A percentile compares a stretch with the other conserved stretches of the same genome.
Conservation (phyloP, 1,140 invertebrate genomes). For the Littorina saxatilis region DNA sequence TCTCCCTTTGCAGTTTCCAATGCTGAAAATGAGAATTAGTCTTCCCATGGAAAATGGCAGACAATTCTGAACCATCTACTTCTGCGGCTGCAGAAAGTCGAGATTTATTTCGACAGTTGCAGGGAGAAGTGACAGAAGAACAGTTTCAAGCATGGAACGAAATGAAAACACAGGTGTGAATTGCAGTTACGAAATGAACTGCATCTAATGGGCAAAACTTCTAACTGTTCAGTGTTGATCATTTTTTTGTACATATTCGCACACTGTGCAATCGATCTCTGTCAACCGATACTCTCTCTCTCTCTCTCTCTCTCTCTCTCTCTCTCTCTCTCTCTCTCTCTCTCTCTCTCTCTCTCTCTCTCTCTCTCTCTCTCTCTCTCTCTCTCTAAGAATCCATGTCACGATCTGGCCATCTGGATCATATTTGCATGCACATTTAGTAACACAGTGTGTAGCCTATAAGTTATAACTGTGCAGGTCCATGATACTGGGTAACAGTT, state of each 20-base stretch:
- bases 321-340: not conserved
- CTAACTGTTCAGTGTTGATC: not conserved
- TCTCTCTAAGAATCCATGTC: too few species aligned
- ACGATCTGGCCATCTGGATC: not conserved
- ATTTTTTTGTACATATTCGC: not conserved
- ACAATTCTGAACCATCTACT: not conserved
- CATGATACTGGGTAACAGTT: not conserved
- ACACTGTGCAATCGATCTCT: not conserved
- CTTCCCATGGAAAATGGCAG: too few species aligned
- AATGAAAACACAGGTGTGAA: not conserved
- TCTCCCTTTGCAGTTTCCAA: not conserved
- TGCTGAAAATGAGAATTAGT: not conserved
- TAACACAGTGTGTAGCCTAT: not conserved
- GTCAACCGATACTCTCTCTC: not conserved
- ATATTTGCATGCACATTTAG: not conserved
- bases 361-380: not conserved
- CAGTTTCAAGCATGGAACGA: not conserved
- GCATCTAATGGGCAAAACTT: not conserved
- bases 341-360: constrained; percentile 17
- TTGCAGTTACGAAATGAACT: not conserved
- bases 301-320: not conserved
- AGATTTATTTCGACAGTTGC: not conserved
- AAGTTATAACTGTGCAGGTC: not conserved
- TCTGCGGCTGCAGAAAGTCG: not conserved
- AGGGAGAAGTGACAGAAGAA: not conserved